These are phyloP conservation scores for Silurus asotus DNA, from an alignment of 2,113 vertebrate genomes.

Conservation along the genomic window DNA sequence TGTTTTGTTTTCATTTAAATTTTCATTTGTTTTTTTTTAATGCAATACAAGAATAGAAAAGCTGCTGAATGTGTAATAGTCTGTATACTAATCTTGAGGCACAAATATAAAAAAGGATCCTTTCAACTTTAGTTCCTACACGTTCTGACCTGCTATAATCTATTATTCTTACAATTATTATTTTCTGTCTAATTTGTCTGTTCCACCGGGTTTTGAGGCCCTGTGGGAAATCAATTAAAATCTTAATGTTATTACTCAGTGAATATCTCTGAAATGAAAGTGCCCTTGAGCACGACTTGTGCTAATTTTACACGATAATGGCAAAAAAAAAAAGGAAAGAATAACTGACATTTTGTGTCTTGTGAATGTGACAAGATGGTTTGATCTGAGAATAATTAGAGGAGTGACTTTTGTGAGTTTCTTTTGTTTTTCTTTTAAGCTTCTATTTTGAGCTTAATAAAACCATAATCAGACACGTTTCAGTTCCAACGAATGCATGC, in stretches of 20 bases:
- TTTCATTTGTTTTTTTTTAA: background rate
- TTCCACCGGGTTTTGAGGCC: slow-evolving; percentile 6
- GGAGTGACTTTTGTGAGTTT: background rate
- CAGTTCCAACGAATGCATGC: background rate
- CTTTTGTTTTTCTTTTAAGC: background rate
- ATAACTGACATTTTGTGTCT: slow-evolving; percentile 15
- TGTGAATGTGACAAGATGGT: background rate
- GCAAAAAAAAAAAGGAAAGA: background rate
- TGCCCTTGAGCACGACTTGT: slow-evolving; percentile 26
- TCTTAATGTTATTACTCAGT: slow-evolving; percentile 11
- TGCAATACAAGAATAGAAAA: background rate
- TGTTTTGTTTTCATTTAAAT: background rate
- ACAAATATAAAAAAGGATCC: background rate
- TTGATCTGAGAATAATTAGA: background rate
- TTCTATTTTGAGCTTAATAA: background rate
- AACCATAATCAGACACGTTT: background rate
- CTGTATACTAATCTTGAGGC: background rate
- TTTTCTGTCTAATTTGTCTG: slow-evolving; percentile 12
- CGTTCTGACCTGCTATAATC: background rate
- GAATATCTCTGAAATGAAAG: slow-evolving; percentile 29
- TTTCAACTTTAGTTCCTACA: background rate
- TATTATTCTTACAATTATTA: background rate
- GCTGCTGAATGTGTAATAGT: background rate
- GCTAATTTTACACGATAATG: slow-evolving; percentile 37
- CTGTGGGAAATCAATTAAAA: slow-evolving; percentile 46